Evolutionary conservation across 2,888 invertebrate genomes (phyloP).

Genomic region (Cheilosia urbana): DNA sequence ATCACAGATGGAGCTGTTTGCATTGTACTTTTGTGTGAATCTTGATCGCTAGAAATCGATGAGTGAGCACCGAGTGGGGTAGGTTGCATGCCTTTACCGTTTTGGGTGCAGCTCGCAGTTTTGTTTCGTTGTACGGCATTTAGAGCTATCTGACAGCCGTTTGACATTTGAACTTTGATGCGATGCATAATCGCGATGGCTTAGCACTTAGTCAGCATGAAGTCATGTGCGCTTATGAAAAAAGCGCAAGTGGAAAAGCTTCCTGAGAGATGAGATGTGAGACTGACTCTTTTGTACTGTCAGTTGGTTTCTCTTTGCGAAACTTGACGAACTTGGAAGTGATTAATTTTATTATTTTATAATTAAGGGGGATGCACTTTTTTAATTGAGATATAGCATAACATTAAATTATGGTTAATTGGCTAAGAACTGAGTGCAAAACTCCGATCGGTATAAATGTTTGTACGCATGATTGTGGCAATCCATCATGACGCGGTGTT

Average conservation of each 20-base stretch:
- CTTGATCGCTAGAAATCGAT: constrained; percentile 32
- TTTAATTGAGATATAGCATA: neutral
- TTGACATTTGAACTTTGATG: constrained; percentile 66
- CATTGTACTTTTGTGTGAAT: constrained; percentile 45
- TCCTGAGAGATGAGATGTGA: constrained; percentile 40
- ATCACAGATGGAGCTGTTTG: constrained; percentile 4
- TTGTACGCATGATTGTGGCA: too few species aligned
- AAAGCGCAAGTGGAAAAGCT: constrained; percentile 13
- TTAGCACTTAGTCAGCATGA: constrained; percentile 22
- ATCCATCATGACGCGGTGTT: too few species aligned
- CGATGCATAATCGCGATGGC: constrained; percentile 26
- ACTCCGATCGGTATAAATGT: too few species aligned
- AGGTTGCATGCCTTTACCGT: constrained; percentile 1
- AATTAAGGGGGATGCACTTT: neutral
- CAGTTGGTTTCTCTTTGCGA: neutral
- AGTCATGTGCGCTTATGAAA: constrained; percentile 34
- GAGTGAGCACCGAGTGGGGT: constrained; percentile 4
- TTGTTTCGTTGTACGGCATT: constrained; percentile 53
- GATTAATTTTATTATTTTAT: constrained; percentile 8
- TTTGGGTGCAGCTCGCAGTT: constrained; percentile 50
- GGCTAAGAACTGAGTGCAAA: too few species aligned
- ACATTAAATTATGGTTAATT: too few species aligned
- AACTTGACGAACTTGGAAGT: constrained; percentile 17
- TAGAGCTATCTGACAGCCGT: constrained; percentile 43
- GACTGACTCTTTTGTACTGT: constrained; percentile 51